Base-by-base conservation (phyloP, 1,140 invertebrate species). In the Protaetia brevitarsis region DNA sequence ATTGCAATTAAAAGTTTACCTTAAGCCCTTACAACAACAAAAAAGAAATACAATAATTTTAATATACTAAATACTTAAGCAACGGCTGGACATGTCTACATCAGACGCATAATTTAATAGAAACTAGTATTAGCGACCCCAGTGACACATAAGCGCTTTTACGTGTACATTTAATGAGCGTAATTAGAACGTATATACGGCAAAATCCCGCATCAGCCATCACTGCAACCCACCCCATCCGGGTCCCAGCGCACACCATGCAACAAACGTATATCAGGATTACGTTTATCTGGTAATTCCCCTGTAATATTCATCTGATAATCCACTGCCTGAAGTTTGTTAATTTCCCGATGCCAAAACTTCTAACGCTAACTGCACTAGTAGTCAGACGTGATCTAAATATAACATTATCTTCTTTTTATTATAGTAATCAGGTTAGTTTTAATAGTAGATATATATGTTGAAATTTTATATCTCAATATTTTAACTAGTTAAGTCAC, bases 271-370 rank as follows among this genome's bases (percentile, higher is more conserved):
- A 51, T 51, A 51, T 51, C 19, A 51, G 41, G 41, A 51, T 51
- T 51, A 51, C 41, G 41, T 51, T 51, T 51, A 51, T 51, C 41
- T 51, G 41, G 41, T 51, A 51, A 51, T 51, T 51, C 41, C 26
- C 41, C 19, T 16, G 41, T 23, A 51, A 51, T 51, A 51, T 51
- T 51, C 41, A 51, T 51, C 41, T 51, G 41, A 51, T 51, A 51
- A 51, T 51, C 41, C 41, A 10, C 41, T 19, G 19, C 41, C 19
- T 23, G 41, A 51, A 51, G 41, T 51, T 51, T 51, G 41, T 51
- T 51, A 51, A 51, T 51, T 51, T 51, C 41, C 41, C 41, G 10
- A 19, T 19, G 10, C 41, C 21, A 19, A 51, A 51, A 51, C 41
- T 51, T 51, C 41, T 16, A 51, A 51, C 13, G 1, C 41, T 23